phyloP scores from a whole-genome alignment of 2,797 vertebrate species.

The Neosilurus hyrtlii region DNA sequence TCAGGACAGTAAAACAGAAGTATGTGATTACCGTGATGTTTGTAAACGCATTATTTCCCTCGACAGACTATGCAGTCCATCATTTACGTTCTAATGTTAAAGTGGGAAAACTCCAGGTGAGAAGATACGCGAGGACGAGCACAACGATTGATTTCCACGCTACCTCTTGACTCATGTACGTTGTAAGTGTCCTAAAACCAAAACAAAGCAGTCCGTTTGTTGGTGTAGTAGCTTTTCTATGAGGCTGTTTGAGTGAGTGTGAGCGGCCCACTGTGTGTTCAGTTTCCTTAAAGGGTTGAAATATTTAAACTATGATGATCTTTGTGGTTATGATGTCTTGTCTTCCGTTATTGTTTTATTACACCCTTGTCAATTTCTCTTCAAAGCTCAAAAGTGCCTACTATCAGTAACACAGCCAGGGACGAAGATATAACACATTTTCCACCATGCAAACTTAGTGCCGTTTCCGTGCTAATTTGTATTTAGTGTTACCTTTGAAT shows the following conservation, averaged over 20 bases:
- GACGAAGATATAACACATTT: background rate
- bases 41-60: constrained; percentile 16
- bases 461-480: background rate
- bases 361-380: background rate
- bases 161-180: constrained; percentile 44
- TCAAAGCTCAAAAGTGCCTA: background rate
- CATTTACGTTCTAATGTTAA: constrained; percentile 8
- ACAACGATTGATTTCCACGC: constrained; percentile 40
- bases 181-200: constrained; percentile 47
- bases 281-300: constrained; percentile 3
- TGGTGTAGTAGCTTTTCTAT: constrained; percentile 10
- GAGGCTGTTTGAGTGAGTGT: background rate
- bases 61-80: constrained; percentile 29
- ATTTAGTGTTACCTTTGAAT: background rate
- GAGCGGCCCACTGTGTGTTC: background rate
- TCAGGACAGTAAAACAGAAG: background rate
- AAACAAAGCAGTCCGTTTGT: constrained; percentile 14
- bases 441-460: too few relatives aligned
- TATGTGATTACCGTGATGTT: constrained; percentile 12
- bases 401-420: background rate
- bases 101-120: background rate
- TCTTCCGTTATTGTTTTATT: constrained; percentile 13
- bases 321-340: background rate
- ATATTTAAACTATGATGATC: constrained; percentile 17
- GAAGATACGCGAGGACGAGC: constrained; percentile 27